Evolutionary conservation across 2,888 invertebrate species (phyloP).

Genomic region (Schrankia costaestrigalis): DNA sequence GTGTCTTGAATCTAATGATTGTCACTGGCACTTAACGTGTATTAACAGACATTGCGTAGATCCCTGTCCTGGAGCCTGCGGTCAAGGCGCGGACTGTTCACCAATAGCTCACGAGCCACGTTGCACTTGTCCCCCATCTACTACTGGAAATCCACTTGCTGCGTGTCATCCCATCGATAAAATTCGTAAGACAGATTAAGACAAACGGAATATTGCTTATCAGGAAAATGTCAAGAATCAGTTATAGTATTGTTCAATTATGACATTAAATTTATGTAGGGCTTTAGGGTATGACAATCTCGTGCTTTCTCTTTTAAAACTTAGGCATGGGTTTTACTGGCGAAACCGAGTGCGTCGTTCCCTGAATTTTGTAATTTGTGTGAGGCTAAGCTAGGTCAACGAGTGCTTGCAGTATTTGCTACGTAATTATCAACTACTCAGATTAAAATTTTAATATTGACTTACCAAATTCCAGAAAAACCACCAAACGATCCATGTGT

Average conservation of each 20-base stretch:
- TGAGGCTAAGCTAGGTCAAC: conserved; percentile 31
- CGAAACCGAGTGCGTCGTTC: conserved; percentile 58
- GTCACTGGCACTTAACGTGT: conserved; percentile 85
- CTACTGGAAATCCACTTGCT: conserved; percentile 87
- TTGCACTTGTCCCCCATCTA: conserved; percentile 84
- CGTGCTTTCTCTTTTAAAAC: conserved; percentile 72
- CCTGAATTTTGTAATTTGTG: conserved; percentile 20
- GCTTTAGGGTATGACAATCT: conserved; percentile 41
- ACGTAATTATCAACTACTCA: conserved; percentile 13
- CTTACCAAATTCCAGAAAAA: conserved; percentile 54
- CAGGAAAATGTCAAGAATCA: conserved; percentile 4
- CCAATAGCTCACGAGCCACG: conserved; percentile 86
- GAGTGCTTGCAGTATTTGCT: conserved; percentile 58
- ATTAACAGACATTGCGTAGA: conserved; percentile 86
- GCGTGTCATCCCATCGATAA: conserved; percentile 81
- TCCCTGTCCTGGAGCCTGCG: conserved; percentile 89
- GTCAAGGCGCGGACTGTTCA: conserved; percentile 85
- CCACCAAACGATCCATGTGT: conserved; percentile 86
- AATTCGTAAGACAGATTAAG: conserved; percentile 68
- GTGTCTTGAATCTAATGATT: conserved; percentile 86
- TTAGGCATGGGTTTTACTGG: conserved; percentile 80
- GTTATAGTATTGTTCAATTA: neutral
- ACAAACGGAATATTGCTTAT: conserved; percentile 62
- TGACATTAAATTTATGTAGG: conserved; percentile 8
- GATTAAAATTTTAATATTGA: conserved; percentile 8